Evolutionary conservation across 2,113 vertebrate species (phyloP).

Genomic region (Muntiacus reevesi): DNA sequence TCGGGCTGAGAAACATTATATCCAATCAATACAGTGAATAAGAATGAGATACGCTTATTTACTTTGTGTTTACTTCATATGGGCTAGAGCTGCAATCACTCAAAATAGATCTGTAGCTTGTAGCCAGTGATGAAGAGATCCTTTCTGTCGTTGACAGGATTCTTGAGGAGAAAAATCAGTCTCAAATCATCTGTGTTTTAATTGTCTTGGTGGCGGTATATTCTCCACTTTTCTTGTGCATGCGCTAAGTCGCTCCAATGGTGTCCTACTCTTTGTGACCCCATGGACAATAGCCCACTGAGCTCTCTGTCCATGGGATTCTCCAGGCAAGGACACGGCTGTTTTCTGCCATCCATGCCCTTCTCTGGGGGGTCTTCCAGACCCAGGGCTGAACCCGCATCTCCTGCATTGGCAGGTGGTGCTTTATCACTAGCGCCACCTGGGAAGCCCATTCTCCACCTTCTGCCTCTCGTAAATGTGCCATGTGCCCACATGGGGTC

Average conservation of each 20-base stretch:
- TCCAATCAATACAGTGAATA: not conserved
- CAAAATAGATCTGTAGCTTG: not conserved
- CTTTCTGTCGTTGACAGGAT: not conserved
- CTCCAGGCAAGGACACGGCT: not conserved
- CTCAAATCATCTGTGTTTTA: not conserved
- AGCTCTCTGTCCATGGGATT: not conserved
- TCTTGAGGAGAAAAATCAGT: not conserved
- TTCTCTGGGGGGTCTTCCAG: not conserved
- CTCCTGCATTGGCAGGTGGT: not conserved
- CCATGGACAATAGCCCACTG: not conserved
- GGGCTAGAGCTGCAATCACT: rapidly evolving
- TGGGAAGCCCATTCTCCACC: not conserved
- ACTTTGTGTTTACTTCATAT: not conserved
- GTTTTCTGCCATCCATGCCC: not conserved
- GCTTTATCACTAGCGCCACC: not conserved
- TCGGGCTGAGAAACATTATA: not conserved
- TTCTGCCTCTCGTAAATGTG: not conserved
- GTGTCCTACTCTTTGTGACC: not conserved
- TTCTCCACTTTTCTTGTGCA: not conserved
- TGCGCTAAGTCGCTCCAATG: not conserved
- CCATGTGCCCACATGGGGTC: rapidly evolving
- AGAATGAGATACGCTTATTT: not conserved
- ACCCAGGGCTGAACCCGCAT: not conserved
- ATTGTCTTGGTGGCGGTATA: not conserved
- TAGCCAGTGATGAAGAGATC: not conserved